Conservation (phyloP, 1,140 invertebrate genomes). For the Bombus polaris region DNA sequence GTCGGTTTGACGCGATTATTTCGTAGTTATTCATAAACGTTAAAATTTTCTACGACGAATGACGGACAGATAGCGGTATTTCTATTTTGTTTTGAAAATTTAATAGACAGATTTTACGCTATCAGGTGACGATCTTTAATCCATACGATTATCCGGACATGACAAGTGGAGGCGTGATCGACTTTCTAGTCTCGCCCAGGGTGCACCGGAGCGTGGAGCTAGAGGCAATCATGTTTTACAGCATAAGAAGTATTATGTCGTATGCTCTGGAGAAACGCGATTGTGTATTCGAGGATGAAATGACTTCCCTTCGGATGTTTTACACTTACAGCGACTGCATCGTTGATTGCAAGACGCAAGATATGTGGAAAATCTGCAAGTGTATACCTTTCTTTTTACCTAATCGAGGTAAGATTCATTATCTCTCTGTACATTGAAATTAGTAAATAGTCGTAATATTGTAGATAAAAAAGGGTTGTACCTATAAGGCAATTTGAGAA, state of each 20-base stretch:
- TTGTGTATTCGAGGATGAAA: constrained; percentile 84
- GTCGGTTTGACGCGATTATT: neutral
- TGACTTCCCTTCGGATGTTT: constrained; percentile 47
- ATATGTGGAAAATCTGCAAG: constrained; percentile 81
- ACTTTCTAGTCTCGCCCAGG: constrained; percentile 62
- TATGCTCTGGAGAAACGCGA: constrained; percentile 78
- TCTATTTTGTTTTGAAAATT: neutral
- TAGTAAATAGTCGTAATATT: too few species aligned
- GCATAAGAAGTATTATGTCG: constrained; percentile 46
- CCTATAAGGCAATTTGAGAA: too few species aligned
- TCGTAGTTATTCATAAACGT: neutral
- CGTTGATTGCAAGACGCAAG: constrained; percentile 82
- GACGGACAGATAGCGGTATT: neutral
- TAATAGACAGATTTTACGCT: neutral
- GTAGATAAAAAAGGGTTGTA: too few species aligned
- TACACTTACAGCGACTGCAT: constrained; percentile 86
- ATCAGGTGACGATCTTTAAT: constrained; percentile 79
- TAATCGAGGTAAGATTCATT: constrained; percentile 10
- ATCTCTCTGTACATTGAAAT: neutral
- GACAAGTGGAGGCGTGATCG: constrained; percentile 71
- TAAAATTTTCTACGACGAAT: neutral
- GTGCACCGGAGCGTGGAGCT: constrained; percentile 65
- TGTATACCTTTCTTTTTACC: constrained; percentile 83
- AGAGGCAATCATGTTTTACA: constrained; percentile 59
- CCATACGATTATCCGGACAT: constrained; percentile 81